phyloP scores from a whole-genome alignment of 2,797 vertebrate genomes.

The Hoplostethus mediterraneus region DNA sequence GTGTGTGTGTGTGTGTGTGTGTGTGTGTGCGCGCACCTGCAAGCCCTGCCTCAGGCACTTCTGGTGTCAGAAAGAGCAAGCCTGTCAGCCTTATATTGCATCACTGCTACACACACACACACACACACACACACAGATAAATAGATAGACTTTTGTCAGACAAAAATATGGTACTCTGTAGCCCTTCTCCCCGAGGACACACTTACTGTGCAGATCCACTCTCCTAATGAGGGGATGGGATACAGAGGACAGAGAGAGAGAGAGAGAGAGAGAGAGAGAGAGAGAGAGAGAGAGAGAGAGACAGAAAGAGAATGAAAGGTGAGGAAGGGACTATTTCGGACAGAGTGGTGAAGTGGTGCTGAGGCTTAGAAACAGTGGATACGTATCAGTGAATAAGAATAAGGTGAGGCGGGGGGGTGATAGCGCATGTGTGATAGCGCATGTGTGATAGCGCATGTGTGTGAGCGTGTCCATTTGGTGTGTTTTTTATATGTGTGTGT shows the following conservation, averaged over 20 bases:
- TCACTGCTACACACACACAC: conserved; percentile 30
- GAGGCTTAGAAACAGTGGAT: conserved; percentile 31
- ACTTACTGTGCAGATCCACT: conserved; percentile 67
- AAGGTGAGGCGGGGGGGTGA: neutral
- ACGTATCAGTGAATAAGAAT: conserved; percentile 25
- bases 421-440: conserved; percentile 1
- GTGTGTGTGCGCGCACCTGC: conserved; percentile 21
- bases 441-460: conserved; percentile 6
- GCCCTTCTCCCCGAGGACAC: conserved; percentile 65
- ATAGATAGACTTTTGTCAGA: conserved; percentile 28
- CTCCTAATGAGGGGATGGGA: conserved; percentile 69
- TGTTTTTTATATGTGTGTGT: conserved; percentile 27
- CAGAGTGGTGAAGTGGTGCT: neutral
- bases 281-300: conserved; percentile 1
- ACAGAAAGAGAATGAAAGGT: conserved; percentile 18
- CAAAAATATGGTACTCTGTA: conserved; percentile 40
- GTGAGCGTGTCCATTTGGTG: conserved; percentile 16
- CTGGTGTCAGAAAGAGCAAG: conserved; percentile 52
- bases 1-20: conserved; percentile 4
- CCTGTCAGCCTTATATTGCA: conserved; percentile 50
- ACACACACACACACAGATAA: conserved; percentile 21
- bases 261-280: neutral
- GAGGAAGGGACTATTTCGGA: conserved; percentile 33
- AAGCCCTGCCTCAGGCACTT: conserved; percentile 55
- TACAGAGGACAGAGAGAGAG: conserved; percentile 40